These are phyloP conservation scores for Drosophila melanogaster DNA, from an alignment of 1,140 invertebrate species.

Conservation along the genomic window Release_6_plus_ISO1_MT NT_037436.4:6403501-6404000, in stretches of 20 bases:
- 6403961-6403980: background rate
- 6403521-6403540: background rate
- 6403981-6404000: slow-evolving; percentile 19
- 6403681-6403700: background rate
- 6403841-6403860: slow-evolving; percentile 45
- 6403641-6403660: too few relatives aligned
- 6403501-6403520: background rate
- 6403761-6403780: slow-evolving; percentile 12
- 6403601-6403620: background rate
- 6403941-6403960: background rate
- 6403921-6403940: background rate
- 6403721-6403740: background rate
- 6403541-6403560: background rate
- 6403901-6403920: slow-evolving; percentile 6
- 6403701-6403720: background rate
- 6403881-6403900: slow-evolving; percentile 3
- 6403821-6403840: slow-evolving; percentile 11
- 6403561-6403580: too few relatives aligned
- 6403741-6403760: slow-evolving; percentile 12
- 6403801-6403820: slow-evolving; percentile 12
- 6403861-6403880: slow-evolving; percentile 9
- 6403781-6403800: slow-evolving; percentile 9
- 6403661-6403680: too few relatives aligned
- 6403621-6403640: background rate
- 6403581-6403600: background rate